Evolutionary conservation across 2,797 vertebrate genomes (phyloP).

Genomic region (Siniperca obscura): DNA sequence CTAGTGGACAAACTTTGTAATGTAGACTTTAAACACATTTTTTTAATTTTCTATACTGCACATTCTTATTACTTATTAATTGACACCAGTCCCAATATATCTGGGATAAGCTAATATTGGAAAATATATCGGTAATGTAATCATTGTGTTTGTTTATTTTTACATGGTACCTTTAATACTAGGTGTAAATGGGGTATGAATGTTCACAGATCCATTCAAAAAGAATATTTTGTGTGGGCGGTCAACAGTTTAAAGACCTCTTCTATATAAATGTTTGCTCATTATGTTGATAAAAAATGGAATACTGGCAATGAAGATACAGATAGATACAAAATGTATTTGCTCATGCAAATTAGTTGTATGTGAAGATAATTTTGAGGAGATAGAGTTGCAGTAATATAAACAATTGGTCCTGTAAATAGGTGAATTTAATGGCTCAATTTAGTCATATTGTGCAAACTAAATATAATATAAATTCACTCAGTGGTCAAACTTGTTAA

Average conservation of each 20-base stretch:
- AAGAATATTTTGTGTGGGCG: not conserved
- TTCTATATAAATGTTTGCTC: not conserved
- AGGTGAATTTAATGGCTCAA: not conserved
- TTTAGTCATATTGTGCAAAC: not conserved
- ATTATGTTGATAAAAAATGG: not conserved
- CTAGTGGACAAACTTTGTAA: no score
- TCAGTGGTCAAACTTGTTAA: not conserved
- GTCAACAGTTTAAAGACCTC: no score
- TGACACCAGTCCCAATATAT: not conserved
- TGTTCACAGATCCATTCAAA: not conserved
- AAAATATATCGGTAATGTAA: not conserved
- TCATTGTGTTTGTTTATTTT: not conserved
- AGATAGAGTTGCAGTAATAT: not conserved
- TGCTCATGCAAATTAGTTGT: not conserved
- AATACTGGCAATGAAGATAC: not conserved
- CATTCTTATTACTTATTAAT: not conserved
- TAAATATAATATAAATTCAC: not conserved
- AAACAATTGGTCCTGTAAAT: not conserved
- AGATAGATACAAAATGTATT: not conserved
- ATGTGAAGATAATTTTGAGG: constrained; percentile 2
- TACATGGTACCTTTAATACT: not conserved
- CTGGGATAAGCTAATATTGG: not conserved
- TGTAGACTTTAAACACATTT: not conserved
- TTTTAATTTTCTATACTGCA: not conserved
- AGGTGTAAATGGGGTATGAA: not conserved